These are phyloP conservation scores for Cottus gobio DNA, from an alignment of 2,113 vertebrate genomes.

Conservation along the genomic window DNA sequence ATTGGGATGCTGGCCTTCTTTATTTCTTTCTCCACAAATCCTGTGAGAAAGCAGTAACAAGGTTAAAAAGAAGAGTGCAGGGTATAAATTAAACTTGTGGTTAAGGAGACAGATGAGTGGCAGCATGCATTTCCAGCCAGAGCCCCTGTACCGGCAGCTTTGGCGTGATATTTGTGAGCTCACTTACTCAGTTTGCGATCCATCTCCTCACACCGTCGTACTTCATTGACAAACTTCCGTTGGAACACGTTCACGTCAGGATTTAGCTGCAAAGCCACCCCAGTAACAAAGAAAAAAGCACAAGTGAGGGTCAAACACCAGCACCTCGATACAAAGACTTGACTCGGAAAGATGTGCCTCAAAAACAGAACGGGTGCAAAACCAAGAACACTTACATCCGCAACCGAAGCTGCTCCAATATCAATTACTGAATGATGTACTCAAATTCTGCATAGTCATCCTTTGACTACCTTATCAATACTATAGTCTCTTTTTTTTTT, in stretches of 20 bases:
- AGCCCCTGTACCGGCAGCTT: background rate
- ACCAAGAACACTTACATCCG: background rate
- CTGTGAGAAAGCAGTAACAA: conserved; percentile 69
- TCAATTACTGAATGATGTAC: background rate
- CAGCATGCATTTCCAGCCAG: background rate
- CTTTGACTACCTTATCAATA: background rate
- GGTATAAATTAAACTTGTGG: background rate
- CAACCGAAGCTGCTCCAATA: background rate
- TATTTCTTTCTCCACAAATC: conserved; percentile 99
- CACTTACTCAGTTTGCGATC: conserved; percentile 94
- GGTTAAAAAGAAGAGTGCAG: background rate
- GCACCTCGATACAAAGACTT: background rate
- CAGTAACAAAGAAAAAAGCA: conserved; percentile 4
- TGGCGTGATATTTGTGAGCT: background rate
- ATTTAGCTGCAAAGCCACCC: conserved; percentile 86
- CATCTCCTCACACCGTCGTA: conserved; percentile 97
- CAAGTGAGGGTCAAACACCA: background rate
- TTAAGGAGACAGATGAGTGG: background rate
- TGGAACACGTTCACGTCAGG: conserved; percentile 99
- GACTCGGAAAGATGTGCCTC: background rate
- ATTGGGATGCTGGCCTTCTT: conserved; percentile 94
- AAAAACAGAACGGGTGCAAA: background rate
- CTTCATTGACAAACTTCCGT: conserved; percentile 98
- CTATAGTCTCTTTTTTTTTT: background rate
- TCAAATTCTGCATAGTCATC: background rate